Evolutionary conservation across 2,888 invertebrate genomes (phyloP), one percentile per base, ranked within the genome.

Genomic region (Hemicrepidius hirtus): DNA sequence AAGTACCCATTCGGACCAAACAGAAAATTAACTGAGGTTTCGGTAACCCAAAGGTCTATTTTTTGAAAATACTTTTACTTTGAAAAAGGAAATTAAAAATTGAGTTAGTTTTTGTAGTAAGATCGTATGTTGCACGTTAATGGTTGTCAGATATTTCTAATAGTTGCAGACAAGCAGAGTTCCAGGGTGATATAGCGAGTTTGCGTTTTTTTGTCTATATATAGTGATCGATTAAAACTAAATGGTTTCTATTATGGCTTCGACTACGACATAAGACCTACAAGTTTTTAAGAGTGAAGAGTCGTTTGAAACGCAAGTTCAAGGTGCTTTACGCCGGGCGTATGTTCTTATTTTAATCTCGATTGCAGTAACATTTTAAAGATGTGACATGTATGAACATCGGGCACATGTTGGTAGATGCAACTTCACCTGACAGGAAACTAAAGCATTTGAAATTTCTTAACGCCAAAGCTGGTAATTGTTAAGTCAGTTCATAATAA

Each of bases 191-290:
- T 57, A 57, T 57, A 57, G 57, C 57, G 37, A 57, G 57, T 57
- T 57, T 35, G 18, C 6, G 57, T 57, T 57, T 55, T 24, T 57
- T 57, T 20, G 57, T 57, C 57, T 57, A n/a, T 57, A 57, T 57
- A 57, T 57, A 57, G 57, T 40, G 57, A 57, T 57, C 57, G 57
- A 57, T 57, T 57, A 57, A 57, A 21, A 57, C 57, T 57, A 57
- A 57, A 57, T 57, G 57, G 57, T 37, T 57, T 57, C 57, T 57
- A 57, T 57, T 57, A 35, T 57, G 37, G 57, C 37, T 20, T 57
- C 37, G 37, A 20, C 57, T 20, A 37, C 37, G 57, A 57, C 57
- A 20, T 57, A 57, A 35, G 37, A 18, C 57, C 18, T 35, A 18
- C 57, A 57, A 57, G 37, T 57, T 57, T 57, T 57, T 57, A 57